phyloP scores from a whole-genome alignment of 2,113 vertebrate genomes.

The Cryptomyrus ogoouensis region DNA sequence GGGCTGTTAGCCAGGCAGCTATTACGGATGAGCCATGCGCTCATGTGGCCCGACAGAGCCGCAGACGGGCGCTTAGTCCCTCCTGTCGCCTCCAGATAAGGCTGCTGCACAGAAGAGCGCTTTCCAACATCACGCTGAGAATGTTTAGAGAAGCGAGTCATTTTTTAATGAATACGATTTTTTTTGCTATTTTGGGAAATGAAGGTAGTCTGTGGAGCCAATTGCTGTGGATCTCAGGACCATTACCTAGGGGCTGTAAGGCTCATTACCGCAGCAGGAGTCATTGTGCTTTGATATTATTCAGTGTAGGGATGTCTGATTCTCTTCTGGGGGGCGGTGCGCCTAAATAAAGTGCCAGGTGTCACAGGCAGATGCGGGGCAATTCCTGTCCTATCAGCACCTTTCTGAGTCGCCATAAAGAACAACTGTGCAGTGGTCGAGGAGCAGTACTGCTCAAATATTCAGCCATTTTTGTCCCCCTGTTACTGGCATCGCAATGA shows the following conservation, averaged over 20 bases:
- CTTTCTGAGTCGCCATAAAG: background rate
- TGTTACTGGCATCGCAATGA: background rate
- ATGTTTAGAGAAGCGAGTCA: constrained; percentile 18
- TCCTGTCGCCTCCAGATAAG: background rate
- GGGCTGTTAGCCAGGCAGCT: background rate
- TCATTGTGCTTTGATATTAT: constrained; percentile 7
- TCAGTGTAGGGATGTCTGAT: background rate
- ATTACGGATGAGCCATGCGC: background rate
- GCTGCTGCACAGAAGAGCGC: background rate
- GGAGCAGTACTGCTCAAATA: background rate
- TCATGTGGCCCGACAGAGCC: background rate
- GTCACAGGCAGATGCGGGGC: background rate
- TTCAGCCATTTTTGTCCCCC: background rate
- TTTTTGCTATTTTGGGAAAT: constrained; percentile 39
- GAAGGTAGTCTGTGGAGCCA: constrained; percentile 10
- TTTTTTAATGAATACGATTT: background rate
- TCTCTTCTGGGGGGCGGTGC: background rate
- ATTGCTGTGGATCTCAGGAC: constrained; percentile 21
- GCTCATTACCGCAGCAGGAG: constrained; percentile 19
- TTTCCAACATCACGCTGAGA: background rate
- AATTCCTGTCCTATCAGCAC: background rate
- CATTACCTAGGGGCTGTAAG: constrained; percentile 11
- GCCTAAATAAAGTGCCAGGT: background rate
- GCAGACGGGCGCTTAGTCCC: background rate
- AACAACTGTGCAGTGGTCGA: background rate